phyloP scores from a whole-genome alignment of 37 sponge, comb jelly and placozoan genomes.

The Amphimedon queenslandica region DNA sequence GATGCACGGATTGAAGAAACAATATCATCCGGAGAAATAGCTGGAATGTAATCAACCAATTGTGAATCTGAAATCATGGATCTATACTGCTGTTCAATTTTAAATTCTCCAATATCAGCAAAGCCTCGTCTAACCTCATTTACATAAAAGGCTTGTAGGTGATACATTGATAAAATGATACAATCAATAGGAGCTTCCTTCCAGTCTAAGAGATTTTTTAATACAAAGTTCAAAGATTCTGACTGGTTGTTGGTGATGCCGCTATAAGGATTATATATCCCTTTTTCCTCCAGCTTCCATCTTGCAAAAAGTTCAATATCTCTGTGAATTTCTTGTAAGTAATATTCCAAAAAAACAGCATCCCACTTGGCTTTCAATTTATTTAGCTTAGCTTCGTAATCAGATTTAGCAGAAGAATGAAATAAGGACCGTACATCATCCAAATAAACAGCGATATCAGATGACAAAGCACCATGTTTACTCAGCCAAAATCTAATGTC shows the following conservation, averaged over 20 bases:
- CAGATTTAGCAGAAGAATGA: neutral
- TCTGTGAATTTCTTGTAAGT: slow-evolving; percentile 21
- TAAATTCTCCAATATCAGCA: slow-evolving; percentile 21
- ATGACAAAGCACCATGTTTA: slow-evolving; percentile 31
- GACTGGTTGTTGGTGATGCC: slow-evolving; percentile 33
- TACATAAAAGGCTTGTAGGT: slow-evolving; percentile 27
- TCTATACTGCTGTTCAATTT: neutral
- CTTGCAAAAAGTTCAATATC: neutral
- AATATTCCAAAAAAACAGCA: slow-evolving; percentile 28
- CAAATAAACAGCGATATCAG: slow-evolving; percentile 39
- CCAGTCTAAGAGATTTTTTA: slow-evolving; percentile 23
- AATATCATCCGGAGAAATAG: slow-evolving; percentile 20
- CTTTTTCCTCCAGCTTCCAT: neutral
- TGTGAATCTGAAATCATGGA: neutral
- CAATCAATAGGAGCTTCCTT: slow-evolving; percentile 21
- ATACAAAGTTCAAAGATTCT: slow-evolving; percentile 25
- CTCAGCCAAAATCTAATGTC: slow-evolving; percentile 28
- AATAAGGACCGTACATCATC: slow-evolving; percentile 22
- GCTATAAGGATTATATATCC: slow-evolving; percentile 16
- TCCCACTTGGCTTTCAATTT: neutral
- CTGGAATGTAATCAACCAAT: neutral
- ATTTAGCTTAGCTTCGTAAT: slow-evolving; percentile 5
- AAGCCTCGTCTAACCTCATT: slow-evolving; percentile 26
- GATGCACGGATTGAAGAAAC: slow-evolving; percentile 5
- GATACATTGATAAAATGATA: slow-evolving; percentile 23